A percentile compares a stretch with the other conserved stretches of the same genome.
These are phyloP conservation scores for Nycteola revayana DNA, from an alignment of 2,888 invertebrate genomes.

Conservation along the genomic window DNA sequence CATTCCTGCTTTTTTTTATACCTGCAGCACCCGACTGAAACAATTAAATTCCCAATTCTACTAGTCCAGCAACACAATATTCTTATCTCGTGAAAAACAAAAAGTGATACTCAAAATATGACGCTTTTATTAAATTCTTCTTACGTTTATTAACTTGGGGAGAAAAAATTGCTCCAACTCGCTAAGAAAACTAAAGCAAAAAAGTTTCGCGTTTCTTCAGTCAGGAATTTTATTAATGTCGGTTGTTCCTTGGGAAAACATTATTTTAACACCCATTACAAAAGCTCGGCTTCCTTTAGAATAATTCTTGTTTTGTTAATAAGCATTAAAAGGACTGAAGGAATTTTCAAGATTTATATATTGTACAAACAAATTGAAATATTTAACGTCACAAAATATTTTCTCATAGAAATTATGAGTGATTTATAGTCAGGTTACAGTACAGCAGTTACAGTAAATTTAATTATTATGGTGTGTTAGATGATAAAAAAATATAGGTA, in stretches of 20 bases:
- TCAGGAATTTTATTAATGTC: conserved; percentile 72
- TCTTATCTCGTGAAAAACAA: conserved; percentile 36
- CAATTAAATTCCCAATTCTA: conserved; percentile 31
- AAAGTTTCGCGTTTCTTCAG: conserved; percentile 65
- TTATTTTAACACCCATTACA: conserved; percentile 50
- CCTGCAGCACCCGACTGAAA: conserved; percentile 8
- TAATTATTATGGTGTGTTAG: no score
- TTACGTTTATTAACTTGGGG: conserved; percentile 65
- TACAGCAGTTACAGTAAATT: no score
- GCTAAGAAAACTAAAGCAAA: conserved; percentile 52
- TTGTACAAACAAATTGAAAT: not conserved
- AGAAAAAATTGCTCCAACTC: conserved; percentile 56
- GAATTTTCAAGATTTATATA: conserved; percentile 6
- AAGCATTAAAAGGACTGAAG: conserved; percentile 5
- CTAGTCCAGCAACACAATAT: conserved; percentile 28
- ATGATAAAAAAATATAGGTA: no score
- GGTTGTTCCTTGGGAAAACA: conserved; percentile 53
- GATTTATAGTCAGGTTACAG: no score
- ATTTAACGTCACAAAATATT: no score
- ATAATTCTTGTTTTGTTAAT: conserved; percentile 22
- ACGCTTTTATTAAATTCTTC: conserved; percentile 77
- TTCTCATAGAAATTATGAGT: no score
- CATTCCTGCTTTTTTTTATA: no score
- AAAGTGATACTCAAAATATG: conserved; percentile 56
- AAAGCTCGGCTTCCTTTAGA: conserved; percentile 33